A percentile compares a stretch with the other conserved stretches of the same genome.
Conservation (phyloP, 37 sponge, comb jelly and placozoan genomes). For the Beroe forskalii region DNA sequence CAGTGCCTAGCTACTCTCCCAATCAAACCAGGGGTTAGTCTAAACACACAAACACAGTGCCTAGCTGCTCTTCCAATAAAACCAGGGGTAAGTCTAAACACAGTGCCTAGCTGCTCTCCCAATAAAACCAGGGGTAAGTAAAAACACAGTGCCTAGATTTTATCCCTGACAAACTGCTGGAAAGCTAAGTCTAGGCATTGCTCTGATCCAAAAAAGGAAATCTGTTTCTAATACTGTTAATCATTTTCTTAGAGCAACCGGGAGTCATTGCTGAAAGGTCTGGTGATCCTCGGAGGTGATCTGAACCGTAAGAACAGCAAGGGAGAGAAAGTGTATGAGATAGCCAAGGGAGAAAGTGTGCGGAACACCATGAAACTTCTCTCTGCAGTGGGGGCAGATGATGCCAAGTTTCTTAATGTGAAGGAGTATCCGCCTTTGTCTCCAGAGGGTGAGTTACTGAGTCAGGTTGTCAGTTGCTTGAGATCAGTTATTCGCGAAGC, state of each 20-base stretch:
- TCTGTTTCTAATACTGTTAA: no score
- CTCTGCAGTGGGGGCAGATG: constrained; percentile 14
- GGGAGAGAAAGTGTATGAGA: constrained; percentile 64
- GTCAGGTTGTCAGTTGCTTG: neutral
- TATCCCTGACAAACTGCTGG: no score
- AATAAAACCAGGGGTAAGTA: no score
- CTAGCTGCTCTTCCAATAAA: no score
- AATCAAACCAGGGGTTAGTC: no score
- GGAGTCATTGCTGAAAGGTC: constrained; percentile 66
- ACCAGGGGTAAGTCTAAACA: no score
- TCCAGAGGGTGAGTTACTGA: neutral
- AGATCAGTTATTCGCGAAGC: neutral
- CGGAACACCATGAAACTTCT: constrained; percentile 43
- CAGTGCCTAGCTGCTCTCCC: no score
- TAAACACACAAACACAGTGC: no score
- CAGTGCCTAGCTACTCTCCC: no score
- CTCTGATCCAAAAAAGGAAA: no score
- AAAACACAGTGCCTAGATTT: no score
- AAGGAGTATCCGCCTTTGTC: constrained; percentile 10
- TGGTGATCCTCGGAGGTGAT: constrained; percentile 68
- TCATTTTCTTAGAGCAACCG: neutral
- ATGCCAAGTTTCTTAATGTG: constrained; percentile 10
- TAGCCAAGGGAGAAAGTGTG: constrained; percentile 4
- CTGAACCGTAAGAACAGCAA: constrained; percentile 46
- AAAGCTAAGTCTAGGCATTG: no score